Conservation (phyloP, 2,797 vertebrate genomes). For the Cichlasoma orientale region DNA sequence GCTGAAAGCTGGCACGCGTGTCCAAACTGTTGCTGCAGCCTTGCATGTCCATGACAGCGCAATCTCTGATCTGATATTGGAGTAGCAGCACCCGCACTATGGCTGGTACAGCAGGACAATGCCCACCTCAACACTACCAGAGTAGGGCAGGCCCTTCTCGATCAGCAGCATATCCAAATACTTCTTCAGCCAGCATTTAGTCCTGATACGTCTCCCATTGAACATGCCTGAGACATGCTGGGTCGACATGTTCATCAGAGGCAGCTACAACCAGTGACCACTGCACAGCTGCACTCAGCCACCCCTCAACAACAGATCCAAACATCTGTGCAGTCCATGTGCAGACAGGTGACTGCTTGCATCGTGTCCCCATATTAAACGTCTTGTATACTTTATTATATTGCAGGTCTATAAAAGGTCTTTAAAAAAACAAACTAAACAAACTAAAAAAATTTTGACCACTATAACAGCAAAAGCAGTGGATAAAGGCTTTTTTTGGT, state of each 20-base stretch:
- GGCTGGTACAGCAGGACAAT: neutral
- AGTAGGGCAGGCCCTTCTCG: too few relatives aligned
- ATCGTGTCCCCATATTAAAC: neutral
- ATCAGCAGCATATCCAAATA: too few relatives aligned
- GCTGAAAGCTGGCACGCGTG: too few relatives aligned
- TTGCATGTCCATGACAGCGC: too few relatives aligned
- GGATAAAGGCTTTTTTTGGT: neutral
- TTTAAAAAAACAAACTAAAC: too few relatives aligned
- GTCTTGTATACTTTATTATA: neutral
- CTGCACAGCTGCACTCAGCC: neutral
- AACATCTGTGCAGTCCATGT: too few relatives aligned
- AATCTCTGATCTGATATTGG: too few relatives aligned
- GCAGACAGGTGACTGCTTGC: too few relatives aligned
- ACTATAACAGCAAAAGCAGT: neutral
- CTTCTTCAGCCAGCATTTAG: neutral
- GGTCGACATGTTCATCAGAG: neutral
- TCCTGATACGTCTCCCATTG: too few relatives aligned
- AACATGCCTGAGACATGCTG: neutral
- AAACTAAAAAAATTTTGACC: neutral
- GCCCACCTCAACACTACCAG: neutral
- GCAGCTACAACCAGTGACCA: neutral
- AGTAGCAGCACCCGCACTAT: too few relatives aligned
- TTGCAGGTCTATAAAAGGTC: too few relatives aligned
- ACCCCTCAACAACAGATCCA: neutral
- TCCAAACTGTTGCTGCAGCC: too few relatives aligned